These are phyloP conservation scores for Myathropa florea DNA, from an alignment of 2,888 invertebrate genomes.

Conservation along the genomic window DNA sequence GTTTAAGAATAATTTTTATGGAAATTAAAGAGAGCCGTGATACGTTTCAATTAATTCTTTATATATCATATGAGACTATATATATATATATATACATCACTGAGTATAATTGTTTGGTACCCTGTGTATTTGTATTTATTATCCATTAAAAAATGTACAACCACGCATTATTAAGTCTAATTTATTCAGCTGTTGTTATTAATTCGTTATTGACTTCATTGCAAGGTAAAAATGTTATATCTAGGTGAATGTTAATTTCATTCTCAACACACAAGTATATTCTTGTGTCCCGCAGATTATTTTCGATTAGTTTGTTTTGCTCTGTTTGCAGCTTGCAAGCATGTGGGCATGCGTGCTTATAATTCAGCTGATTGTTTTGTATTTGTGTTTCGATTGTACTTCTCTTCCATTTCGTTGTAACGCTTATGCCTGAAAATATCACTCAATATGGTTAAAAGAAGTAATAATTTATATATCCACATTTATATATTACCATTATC, in stretches of 20 bases:
- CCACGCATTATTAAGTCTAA: no score
- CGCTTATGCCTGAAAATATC: constrained; percentile 73
- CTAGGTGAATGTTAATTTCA: constrained; percentile 73
- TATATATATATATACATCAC: no score
- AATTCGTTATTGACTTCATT: constrained; percentile 75
- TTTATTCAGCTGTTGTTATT: no score
- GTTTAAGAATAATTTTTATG: no score
- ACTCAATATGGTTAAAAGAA: neutral
- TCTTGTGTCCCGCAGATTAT: constrained; percentile 72
- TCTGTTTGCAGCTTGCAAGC: neutral
- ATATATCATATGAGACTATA: no score
- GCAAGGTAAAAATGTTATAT: constrained; percentile 77
- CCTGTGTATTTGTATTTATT: no score
- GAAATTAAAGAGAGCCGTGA: no score
- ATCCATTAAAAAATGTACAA: no score
- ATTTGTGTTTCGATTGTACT: constrained; percentile 80
- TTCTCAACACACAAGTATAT: constrained; percentile 75
- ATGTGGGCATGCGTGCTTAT: constrained; percentile 42
- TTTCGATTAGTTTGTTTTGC: constrained; percentile 64
- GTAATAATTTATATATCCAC: no score
- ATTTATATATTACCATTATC: neutral
- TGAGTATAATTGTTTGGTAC: no score
- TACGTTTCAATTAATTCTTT: no score
- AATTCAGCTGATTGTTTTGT: constrained; percentile 73
- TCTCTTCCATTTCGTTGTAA: constrained; percentile 72